phyloP scores from a whole-genome alignment of 2,797 vertebrate species.

The Syndactyla subalaris region DNA sequence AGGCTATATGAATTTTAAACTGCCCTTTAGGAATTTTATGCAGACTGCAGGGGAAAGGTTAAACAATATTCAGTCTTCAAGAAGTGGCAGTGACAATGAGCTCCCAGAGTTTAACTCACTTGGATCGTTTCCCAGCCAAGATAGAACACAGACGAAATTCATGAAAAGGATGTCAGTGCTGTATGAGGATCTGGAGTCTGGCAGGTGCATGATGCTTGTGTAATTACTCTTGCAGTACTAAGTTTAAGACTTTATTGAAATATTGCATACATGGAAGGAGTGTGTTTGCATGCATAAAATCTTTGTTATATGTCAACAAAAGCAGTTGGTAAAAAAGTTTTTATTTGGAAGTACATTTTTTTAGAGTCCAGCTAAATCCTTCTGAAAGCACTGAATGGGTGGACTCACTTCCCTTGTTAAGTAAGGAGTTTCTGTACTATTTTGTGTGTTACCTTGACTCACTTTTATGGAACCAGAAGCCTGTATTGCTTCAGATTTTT shows the following conservation, averaged over 20 bases:
- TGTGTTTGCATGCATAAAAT: not conserved
- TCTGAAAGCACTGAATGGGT: not conserved
- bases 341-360: not conserved
- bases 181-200: not conserved
- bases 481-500: not conserved
- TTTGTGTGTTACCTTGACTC: not conserved
- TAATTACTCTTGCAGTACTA: not conserved
- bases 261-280: not conserved
- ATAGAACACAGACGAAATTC: conserved; percentile 2
- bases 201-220: not conserved
- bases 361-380: not conserved
- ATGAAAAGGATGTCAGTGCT: not conserved
- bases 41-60: conserved; percentile 40
- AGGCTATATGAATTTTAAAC: not conserved
- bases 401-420: not conserved
- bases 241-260: not conserved
- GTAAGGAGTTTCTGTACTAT: not conserved
- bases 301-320: not conserved
- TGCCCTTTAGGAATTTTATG: conserved; percentile 54
- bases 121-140: conserved; percentile 37
- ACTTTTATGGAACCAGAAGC: not conserved
- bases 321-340: not conserved
- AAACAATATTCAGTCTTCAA: conserved; percentile 45
- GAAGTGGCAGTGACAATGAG: conserved; percentile 16
- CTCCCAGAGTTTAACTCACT: not conserved